Conservation (phyloP, 2,888 invertebrate genomes). For the Spodoptera exigua region DNA sequence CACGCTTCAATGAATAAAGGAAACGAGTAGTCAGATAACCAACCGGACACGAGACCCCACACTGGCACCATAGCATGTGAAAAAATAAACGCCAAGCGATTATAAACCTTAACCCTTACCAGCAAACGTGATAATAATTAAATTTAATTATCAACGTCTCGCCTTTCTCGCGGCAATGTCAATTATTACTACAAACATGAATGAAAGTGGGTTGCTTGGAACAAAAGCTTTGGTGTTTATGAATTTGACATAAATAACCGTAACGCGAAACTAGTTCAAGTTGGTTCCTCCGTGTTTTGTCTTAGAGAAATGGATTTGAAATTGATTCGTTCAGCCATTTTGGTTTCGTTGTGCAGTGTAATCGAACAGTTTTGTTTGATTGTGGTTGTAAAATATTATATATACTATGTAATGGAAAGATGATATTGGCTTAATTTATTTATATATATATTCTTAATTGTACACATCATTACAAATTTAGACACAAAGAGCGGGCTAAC, state of each 20-base stretch:
- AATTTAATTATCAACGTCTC: constrained; percentile 62
- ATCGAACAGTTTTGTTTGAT: constrained; percentile 1
- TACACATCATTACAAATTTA: no score
- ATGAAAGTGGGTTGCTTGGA: constrained; percentile 69
- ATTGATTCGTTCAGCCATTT: constrained; percentile 24
- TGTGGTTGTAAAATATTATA: background rate
- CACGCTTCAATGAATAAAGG: constrained; percentile 63
- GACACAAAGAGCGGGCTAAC: no score
- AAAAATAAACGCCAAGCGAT: constrained; percentile 48
- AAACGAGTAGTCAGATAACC: constrained; percentile 62
- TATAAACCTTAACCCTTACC: constrained; percentile 54
- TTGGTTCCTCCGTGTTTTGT: constrained; percentile 40
- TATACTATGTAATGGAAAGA: no score
- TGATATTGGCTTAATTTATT: no score
- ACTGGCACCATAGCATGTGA: constrained; percentile 44
- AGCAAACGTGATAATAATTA: constrained; percentile 48
- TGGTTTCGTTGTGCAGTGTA: background rate
- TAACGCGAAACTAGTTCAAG: constrained; percentile 52
- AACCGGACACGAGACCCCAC: constrained; percentile 59
- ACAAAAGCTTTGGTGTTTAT: constrained; percentile 63
- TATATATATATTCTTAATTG: no score
- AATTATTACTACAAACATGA: constrained; percentile 78
- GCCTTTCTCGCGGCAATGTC: constrained; percentile 74
- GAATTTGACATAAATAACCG: constrained; percentile 55
- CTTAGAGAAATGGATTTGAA: constrained; percentile 24